These are phyloP conservation scores for Furcifer pardalis DNA, from an alignment of 2,797 vertebrate genomes.

Conservation along the genomic window DNA sequence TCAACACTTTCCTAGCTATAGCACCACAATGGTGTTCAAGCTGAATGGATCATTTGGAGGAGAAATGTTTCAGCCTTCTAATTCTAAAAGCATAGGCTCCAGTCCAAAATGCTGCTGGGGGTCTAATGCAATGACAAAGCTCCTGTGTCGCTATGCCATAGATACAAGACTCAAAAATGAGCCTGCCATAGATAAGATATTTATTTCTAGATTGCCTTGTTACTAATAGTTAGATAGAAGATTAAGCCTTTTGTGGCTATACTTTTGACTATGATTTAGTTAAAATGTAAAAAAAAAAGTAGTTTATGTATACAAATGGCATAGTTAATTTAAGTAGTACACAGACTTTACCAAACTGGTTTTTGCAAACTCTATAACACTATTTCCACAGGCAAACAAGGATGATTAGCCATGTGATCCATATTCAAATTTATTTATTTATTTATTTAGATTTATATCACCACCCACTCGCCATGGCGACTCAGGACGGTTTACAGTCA, in stretches of 20 bases:
- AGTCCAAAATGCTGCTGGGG: neutral
- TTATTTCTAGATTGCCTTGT: neutral
- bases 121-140: neutral
- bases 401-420: too few relatives aligned
- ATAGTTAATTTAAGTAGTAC: neutral
- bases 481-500: too few relatives aligned
- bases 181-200: too few relatives aligned
- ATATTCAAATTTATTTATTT: too few relatives aligned
- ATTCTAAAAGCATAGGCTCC: neutral
- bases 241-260: neutral
- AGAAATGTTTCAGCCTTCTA: neutral
- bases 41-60: neutral
- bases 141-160: neutral
- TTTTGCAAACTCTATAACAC: neutral
- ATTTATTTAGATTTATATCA: too few relatives aligned
- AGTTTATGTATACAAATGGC: neutral
- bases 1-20: slow-evolving; percentile 13
- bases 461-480: too few relatives aligned
- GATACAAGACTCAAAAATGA: neutral
- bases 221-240: neutral
- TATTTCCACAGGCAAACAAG: neutral
- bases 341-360: neutral
- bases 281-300: neutral
- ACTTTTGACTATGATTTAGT: neutral
- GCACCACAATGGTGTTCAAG: neutral